Evolutionary conservation across 2,888 invertebrate genomes (phyloP).

Genomic region (Oeneis ivallda): DNA sequence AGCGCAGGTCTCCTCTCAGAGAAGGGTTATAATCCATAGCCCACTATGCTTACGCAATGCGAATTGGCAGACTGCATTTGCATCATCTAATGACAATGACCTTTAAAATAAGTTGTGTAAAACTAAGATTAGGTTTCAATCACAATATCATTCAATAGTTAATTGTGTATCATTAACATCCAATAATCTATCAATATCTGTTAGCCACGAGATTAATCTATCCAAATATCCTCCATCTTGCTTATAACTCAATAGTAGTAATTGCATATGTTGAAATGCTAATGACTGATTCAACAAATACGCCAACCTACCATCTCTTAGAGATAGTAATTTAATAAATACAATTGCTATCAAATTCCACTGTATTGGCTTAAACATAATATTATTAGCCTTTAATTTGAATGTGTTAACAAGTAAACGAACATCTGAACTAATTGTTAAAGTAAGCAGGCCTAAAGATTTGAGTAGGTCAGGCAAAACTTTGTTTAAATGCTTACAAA

Average conservation of each 20-base stretch:
- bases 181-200: constrained; percentile 72
- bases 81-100: neutral
- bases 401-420: constrained; percentile 83
- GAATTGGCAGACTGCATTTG: no score
- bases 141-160: constrained; percentile 48
- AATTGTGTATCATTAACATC: constrained; percentile 67
- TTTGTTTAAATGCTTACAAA: constrained; percentile 85
- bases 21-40: no score
- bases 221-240: constrained; percentile 77
- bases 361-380: constrained; percentile 86
- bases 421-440: constrained; percentile 71
- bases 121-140: neutral
- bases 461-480: constrained; percentile 82
- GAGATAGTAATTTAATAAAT: constrained; percentile 83
- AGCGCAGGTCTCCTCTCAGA: no score
- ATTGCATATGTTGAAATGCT: constrained; percentile 68
- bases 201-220: constrained; percentile 74
- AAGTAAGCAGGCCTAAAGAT: constrained; percentile 69
- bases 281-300: constrained; percentile 56
- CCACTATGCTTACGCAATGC: no score
- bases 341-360: constrained; percentile 87
- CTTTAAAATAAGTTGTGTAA: neutral
- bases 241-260: constrained; percentile 74
- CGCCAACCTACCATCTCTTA: constrained; percentile 61
- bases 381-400: constrained; percentile 85